Percentiles rank a stretch among this genome's conserved stretches.
These are phyloP conservation scores for Sylvilagus bachmani DNA, from an alignment of 2,113 vertebrate genomes.

Conservation along the genomic window DNA sequence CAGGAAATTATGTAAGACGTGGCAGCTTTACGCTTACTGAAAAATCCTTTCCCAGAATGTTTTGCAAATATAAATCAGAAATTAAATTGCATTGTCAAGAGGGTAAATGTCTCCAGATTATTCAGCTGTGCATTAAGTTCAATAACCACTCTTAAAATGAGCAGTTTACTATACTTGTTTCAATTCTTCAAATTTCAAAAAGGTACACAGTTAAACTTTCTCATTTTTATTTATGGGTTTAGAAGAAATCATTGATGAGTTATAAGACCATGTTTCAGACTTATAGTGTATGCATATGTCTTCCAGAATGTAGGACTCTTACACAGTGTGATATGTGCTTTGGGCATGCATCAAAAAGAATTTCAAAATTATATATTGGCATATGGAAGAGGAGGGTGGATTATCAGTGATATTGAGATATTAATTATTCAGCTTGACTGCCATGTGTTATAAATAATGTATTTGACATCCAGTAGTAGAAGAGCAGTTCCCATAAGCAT, in stretches of 20 bases:
- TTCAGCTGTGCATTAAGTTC: not conserved
- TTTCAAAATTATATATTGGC: slow-evolving; percentile 72
- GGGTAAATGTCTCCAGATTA: not conserved
- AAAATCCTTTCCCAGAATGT: not conserved
- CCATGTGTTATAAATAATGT: slow-evolving; percentile 70
- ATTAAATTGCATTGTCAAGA: slow-evolving; percentile 37
- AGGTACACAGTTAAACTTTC: not conserved
- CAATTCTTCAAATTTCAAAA: slow-evolving; percentile 19
- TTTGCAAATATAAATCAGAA: slow-evolving; percentile 23
- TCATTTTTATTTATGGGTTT: slow-evolving; percentile 38
- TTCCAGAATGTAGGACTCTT: slow-evolving; percentile 58
- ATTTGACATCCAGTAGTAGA: slow-evolving; percentile 54
- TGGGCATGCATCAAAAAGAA: slow-evolving; percentile 78
- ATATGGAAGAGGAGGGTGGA: slow-evolving; percentile 39
- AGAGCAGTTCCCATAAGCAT: slow-evolving; percentile 38
- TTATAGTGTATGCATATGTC: slow-evolving; percentile 38
- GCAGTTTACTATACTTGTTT: not conserved
- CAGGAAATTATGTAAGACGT: not conserved
- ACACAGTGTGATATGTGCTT: slow-evolving; percentile 46
- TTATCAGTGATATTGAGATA: slow-evolving; percentile 70
- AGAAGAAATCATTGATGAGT: slow-evolving; percentile 51
- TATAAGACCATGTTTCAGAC: slow-evolving; percentile 58
- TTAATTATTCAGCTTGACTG: slow-evolving; percentile 76
- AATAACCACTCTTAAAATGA: slow-evolving; percentile 46
- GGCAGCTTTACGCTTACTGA: not conserved